Base-by-base conservation (phyloP, 2,888 invertebrate genomes). In the Ptilodon capucinus region DNA sequence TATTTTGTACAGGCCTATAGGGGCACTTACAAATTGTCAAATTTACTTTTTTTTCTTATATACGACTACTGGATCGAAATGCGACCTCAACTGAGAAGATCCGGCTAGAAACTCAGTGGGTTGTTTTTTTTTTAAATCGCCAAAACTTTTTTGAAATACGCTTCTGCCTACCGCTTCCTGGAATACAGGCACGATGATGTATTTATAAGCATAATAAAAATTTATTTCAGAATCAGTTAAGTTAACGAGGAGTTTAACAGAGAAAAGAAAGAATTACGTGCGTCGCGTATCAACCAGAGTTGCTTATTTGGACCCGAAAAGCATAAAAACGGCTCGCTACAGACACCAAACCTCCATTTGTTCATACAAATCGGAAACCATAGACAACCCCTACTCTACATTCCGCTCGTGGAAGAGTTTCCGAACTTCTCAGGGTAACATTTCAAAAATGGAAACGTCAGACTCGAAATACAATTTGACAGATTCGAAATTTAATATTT, bases 251-350 rank as follows among this genome's bases (percentile, higher is more conserved):
- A 92, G 90, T 59, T 74, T 93, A 19, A 93, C 94, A 0, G 94
- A 93, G 62, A 93, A 93, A 45, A 84, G 94, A 0, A 94, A 94
- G 71, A 92, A 92, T 63, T 94, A 94, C 89, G 93, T 94, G 0
- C 85, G 93, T 0, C 84, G 94, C 6, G 93, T 94, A 1, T 94
- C 94, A 0, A 92, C 92, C 0, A 84, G 92, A 35, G 91, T 92
- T 2, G 92, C 92, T 0, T 88, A 88, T 38, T 52, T 88, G 40
- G 89, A 90, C 51, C 79, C 80, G 0, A 80, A 79, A 32, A 79
- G 76, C 53, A 68, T 79, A 2, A 82, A 74, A 40, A 58, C 59
- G 0, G 60, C 64, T 2, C 64, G 89, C 0, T 80, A 71, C 57
- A 57, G 90, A 0, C 85, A 88, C 43, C 89, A 88, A 44, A 91